Percentiles rank a stretch among this genome's conserved stretches.
These are phyloP conservation scores for Notodonta ziczac DNA, from an alignment of 2,888 invertebrate species.

Conservation along the genomic window DNA sequence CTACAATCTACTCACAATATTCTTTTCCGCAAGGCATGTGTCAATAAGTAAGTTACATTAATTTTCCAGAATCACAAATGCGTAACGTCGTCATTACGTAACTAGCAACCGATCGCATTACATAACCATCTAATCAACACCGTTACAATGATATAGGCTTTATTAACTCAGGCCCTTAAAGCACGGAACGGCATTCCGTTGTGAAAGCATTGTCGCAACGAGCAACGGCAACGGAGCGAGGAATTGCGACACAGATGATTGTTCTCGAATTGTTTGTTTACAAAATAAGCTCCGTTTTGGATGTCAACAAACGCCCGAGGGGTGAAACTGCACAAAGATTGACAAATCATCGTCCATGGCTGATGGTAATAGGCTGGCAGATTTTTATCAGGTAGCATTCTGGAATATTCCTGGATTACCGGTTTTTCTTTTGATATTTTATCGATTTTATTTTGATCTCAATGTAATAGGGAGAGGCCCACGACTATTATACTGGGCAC, in stretches of 20 bases:
- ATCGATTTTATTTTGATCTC: too few relatives aligned
- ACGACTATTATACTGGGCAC: too few relatives aligned
- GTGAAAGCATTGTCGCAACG: slow-evolving; percentile 37
- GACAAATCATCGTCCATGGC: too few relatives aligned
- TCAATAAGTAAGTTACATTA: too few relatives aligned
- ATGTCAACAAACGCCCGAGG: not conserved
- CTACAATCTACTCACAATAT: too few relatives aligned
- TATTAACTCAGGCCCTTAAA: slow-evolving; percentile 30
- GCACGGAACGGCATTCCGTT: slow-evolving; percentile 20
- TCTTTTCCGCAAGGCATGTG: too few relatives aligned
- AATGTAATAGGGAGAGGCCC: too few relatives aligned
- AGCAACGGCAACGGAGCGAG: slow-evolving; percentile 24
- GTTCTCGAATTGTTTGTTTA: slow-evolving; percentile 10
- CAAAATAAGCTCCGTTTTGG: slow-evolving; percentile 19
- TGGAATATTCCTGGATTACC: too few relatives aligned
- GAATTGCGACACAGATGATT: slow-evolving; percentile 22
- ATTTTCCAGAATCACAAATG: not conserved
- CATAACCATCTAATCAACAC: slow-evolving; percentile 21
- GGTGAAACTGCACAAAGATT: too few relatives aligned
- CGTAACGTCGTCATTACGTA: slow-evolving; percentile 6
- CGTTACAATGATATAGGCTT: slow-evolving; percentile 12
- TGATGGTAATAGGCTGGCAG: too few relatives aligned
- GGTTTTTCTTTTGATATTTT: too few relatives aligned
- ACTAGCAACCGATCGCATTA: slow-evolving; percentile 21
- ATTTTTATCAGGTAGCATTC: too few relatives aligned